Percentiles rank a stretch among this genome's conserved stretches.
Conservation (phyloP, 1,140 invertebrate genomes). For the Drosophila tsacasi region DNA sequence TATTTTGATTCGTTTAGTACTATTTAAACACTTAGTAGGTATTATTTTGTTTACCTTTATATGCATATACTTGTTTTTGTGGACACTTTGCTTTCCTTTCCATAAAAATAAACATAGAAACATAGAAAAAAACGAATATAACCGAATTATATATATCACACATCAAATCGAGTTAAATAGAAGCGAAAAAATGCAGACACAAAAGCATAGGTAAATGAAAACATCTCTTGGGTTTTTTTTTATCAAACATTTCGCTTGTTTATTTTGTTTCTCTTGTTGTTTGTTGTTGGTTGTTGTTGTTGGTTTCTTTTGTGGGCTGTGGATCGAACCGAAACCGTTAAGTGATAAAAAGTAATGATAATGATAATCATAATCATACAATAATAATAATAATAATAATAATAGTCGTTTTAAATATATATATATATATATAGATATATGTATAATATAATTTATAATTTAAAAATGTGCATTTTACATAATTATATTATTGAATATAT, state of each 20-base stretch:
- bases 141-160: slow-evolving; percentile 14
- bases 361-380: slow-evolving; percentile 32
- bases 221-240: slow-evolving; percentile 40
- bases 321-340: slow-evolving; percentile 44
- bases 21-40: slow-evolving; percentile 77
- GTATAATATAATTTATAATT: slow-evolving; percentile 42
- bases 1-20: slow-evolving; percentile 64
- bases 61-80: slow-evolving; percentile 22
- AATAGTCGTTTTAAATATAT: slow-evolving; percentile 32
- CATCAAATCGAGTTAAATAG: slow-evolving; percentile 11
- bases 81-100: slow-evolving; percentile 22
- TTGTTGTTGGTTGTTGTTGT: slow-evolving; percentile 33
- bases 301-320: slow-evolving; percentile 37
- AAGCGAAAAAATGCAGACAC: not conserved
- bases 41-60: slow-evolving; percentile 61
- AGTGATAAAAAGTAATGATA: slow-evolving; percentile 50
- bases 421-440: slow-evolving; percentile 17
- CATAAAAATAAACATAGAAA: not conserved
- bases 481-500: slow-evolving; percentile 48
- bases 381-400: slow-evolving; percentile 37
- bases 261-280: slow-evolving; percentile 62
- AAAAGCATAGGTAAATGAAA: slow-evolving; percentile 30
- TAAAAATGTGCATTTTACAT: slow-evolving; percentile 52
- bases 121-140: slow-evolving; percentile 11
- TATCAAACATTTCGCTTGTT: slow-evolving; percentile 66